These are phyloP conservation scores for Glossophaga mutica DNA, from an alignment of 2,797 vertebrate genomes.

Conservation along the genomic window DNA sequence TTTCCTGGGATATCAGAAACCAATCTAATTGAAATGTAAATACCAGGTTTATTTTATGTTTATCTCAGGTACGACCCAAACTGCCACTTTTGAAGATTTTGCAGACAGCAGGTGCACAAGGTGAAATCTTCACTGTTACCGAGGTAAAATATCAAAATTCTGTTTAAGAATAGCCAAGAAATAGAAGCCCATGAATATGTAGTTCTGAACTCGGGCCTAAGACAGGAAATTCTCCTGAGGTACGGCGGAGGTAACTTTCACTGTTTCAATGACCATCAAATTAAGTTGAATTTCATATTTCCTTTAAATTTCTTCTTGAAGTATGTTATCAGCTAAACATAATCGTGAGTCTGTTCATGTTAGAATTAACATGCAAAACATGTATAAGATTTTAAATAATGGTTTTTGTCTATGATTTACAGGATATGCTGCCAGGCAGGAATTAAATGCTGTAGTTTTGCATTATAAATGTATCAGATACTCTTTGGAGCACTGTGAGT, in stretches of 20 bases:
- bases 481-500: conserved; percentile 71
- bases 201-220: not conserved
- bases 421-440: conserved; percentile 65
- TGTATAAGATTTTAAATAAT: conserved; percentile 71
- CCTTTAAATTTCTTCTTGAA: conserved; percentile 66
- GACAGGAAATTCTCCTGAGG: not conserved
- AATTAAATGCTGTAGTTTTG: conserved; percentile 75
- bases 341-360: conserved; percentile 61
- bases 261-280: conserved; percentile 18
- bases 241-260: not conserved
- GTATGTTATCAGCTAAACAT: conserved; percentile 68
- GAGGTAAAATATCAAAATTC: conserved; percentile 83
- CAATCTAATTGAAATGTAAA: not conserved
- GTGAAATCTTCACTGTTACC: conserved; percentile 94
- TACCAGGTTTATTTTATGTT: conserved; percentile 30
- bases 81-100: conserved; percentile 92
- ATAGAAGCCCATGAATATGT: not conserved
- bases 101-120: conserved; percentile 92
- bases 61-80: conserved; percentile 89
- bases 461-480: conserved; percentile 78
- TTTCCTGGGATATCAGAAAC: not conserved
- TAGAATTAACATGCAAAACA: conserved; percentile 74
- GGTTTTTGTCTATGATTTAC: conserved; percentile 69
- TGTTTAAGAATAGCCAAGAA: not conserved
- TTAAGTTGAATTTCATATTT: conserved; percentile 61